These are phyloP conservation scores for Clanis bilineata DNA, from an alignment of 2,888 invertebrate genomes.

Conservation along the genomic window DNA sequence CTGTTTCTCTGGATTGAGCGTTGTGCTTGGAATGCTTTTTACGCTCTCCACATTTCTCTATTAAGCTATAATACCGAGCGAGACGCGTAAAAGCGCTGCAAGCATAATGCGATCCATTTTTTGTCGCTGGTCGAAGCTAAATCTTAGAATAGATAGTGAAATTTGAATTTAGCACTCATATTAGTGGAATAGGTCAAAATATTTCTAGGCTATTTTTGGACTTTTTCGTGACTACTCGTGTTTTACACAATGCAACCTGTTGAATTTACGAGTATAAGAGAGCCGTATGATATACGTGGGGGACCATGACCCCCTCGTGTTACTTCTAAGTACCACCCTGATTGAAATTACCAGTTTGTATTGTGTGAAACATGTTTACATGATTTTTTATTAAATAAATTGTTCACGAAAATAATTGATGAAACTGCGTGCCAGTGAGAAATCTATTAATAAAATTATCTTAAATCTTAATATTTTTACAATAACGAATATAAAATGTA, in stretches of 20 bases:
- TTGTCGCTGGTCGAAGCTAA: neutral
- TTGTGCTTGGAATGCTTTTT: constrained; percentile 5
- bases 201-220: neutral
- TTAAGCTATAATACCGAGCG: constrained; percentile 10
- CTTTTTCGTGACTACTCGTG: neutral
- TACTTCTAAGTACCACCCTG: neutral
- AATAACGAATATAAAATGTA: constrained; percentile 36
- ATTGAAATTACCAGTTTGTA: neutral
- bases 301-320: neutral
- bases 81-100: neutral
- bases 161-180: neutral
- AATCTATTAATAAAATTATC: neutral
- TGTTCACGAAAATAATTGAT: constrained; percentile 4
- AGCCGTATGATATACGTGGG: neutral
- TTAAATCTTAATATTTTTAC: constrained; percentile 34
- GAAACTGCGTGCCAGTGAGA: neutral
- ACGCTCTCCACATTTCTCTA: neutral
- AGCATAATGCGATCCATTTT: neutral
- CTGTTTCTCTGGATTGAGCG: constrained; percentile 12
- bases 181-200: neutral
- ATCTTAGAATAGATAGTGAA: neutral
- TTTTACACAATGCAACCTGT: neutral
- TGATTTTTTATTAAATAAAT: neutral
- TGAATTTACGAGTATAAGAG: neutral
- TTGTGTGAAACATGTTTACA: neutral